Base-by-base conservation (phyloP, 2,113 vertebrate genomes). In the Platanista minor region DNA sequence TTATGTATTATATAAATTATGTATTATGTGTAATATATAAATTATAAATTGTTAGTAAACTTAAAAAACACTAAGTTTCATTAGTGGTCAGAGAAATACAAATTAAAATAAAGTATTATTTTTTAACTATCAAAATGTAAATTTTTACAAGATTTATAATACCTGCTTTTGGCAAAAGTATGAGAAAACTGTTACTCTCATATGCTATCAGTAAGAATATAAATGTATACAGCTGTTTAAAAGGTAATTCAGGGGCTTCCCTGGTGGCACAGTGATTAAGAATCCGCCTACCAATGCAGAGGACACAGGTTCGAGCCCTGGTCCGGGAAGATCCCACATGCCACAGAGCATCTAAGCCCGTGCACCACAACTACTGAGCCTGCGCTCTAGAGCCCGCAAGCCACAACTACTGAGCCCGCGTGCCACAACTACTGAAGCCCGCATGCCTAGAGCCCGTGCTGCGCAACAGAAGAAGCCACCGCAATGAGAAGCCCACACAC, bases 61-160 rank as follows among this genome's bases (percentile, higher is more conserved):
- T 78, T 78, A 14, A 69, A 86, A 95, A 91, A 54, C 41, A 43
- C 20, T 87, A 43, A 93, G 20, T 41, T 49, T 93, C n/a, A 75
- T 81, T 57, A 66, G 13, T 81, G 57, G 27, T 74, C 46, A 91
- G 78, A 75, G 25, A 92, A 80, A 91, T 96, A 90, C 41, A 87
- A 39, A 93, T 93, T 90, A 67, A 94, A 88, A 46, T 39, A 10
- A 91, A 62, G 21, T n/a, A 77, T 49, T 66, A 36, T 67, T 74
- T 92, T 97, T 95, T 85, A 84, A 85, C 23, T 69, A 71, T 95
- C 49, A 94, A 95, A 95, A 88, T 91, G 49, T 20, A 85, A 74
- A 91, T 46, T 27, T 87, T 85, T 75, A 39, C 78, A 71, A 80
- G 36, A 81, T 91, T 66, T 85, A 46, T 57, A 87, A 83, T 91